Percentiles rank a stretch among this genome's conserved stretches.
These are phyloP conservation scores for Colostygia pectinataria DNA, from an alignment of 2,888 invertebrate species.

Conservation along the genomic window DNA sequence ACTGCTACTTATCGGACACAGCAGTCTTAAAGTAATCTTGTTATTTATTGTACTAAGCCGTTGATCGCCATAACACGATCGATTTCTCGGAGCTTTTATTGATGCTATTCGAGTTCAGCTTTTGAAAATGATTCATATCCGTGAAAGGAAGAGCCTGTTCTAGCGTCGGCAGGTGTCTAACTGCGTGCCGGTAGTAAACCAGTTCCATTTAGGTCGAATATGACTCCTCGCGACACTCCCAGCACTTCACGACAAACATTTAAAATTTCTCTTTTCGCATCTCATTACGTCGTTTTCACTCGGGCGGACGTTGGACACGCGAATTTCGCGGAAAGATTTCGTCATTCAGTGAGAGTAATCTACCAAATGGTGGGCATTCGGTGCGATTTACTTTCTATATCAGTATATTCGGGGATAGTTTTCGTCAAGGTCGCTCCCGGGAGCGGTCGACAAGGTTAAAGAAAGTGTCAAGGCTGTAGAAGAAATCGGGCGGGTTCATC, in stretches of 20 bases:
- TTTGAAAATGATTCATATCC: constrained; percentile 36
- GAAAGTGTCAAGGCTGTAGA: constrained; percentile 82
- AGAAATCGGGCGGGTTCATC: constrained; percentile 78
- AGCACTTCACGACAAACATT: constrained; percentile 78
- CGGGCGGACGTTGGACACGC: constrained; percentile 61
- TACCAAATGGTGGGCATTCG: too few species aligned
- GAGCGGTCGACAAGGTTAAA: constrained; percentile 67
- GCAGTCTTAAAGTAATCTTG: constrained; percentile 13
- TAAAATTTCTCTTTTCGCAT: constrained; percentile 82
- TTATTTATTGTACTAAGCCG: constrained; percentile 10
- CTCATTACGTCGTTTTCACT: constrained; percentile 80
- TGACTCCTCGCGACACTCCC: constrained; percentile 73
- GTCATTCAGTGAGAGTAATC: constrained; percentile 76
- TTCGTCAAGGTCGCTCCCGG: constrained; percentile 69
- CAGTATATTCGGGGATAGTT: constrained; percentile 44
- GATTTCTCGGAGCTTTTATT: constrained; percentile 23
- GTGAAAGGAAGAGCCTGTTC: constrained; percentile 49
- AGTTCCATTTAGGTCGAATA: constrained; percentile 74
- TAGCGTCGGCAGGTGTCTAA: constrained; percentile 44
- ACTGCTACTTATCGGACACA: constrained; percentile 18
- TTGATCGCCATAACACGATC: constrained; percentile 11
- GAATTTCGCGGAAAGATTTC: constrained; percentile 67
- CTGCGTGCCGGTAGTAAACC: constrained; percentile 61
- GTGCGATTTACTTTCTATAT: constrained; percentile 71
- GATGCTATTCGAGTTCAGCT: constrained; percentile 7